Evolutionary conservation across 2,113 vertebrate genomes (phyloP).

Genomic region (Phocoena sinus): DNA sequence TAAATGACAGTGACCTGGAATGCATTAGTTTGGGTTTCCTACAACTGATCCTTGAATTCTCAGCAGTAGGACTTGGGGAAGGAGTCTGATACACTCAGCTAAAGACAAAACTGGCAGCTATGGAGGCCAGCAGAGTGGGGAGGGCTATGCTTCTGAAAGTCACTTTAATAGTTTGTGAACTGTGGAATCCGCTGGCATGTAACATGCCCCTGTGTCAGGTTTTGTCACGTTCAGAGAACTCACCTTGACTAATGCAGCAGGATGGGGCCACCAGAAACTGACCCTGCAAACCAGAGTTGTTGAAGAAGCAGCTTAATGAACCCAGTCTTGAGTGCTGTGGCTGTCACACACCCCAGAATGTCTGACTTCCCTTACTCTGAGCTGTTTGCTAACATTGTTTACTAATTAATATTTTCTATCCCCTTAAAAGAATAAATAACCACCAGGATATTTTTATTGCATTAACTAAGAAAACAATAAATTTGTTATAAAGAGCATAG

Average conservation of each 20-base stretch:
- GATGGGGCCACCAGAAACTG: slow-evolving; percentile 45
- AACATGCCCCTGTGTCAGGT: slow-evolving; percentile 68
- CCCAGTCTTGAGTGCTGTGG: not conserved
- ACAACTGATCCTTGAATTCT: slow-evolving; percentile 32
- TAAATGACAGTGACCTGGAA: not conserved
- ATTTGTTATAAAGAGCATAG: slow-evolving; percentile 39
- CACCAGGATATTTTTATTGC: slow-evolving; percentile 31
- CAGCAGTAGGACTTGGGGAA: not conserved
- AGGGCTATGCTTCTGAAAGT: slow-evolving; percentile 67
- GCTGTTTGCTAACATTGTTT: slow-evolving; percentile 22
- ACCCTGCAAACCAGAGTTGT: slow-evolving; percentile 44
- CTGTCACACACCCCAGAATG: not conserved
- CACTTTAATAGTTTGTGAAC: slow-evolving; percentile 74
- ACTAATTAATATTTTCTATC: slow-evolving; percentile 21
- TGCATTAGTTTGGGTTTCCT: slow-evolving; percentile 9
- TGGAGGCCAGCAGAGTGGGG: slow-evolving; percentile 49
- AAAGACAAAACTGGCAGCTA: slow-evolving; percentile 61
- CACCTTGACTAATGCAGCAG: slow-evolving; percentile 68
- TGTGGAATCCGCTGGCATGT: slow-evolving; percentile 68
- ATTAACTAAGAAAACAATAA: slow-evolving; percentile 57
- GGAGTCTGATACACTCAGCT: not conserved
- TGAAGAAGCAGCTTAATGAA: slow-evolving; percentile 37
- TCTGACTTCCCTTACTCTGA: not conserved
- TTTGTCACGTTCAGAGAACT: slow-evolving; percentile 64
- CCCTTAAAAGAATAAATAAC: slow-evolving; percentile 41